Base-by-base conservation (phyloP, 37 sponge, comb jelly and placozoan species). In the Tethya wilhelma region DNA sequence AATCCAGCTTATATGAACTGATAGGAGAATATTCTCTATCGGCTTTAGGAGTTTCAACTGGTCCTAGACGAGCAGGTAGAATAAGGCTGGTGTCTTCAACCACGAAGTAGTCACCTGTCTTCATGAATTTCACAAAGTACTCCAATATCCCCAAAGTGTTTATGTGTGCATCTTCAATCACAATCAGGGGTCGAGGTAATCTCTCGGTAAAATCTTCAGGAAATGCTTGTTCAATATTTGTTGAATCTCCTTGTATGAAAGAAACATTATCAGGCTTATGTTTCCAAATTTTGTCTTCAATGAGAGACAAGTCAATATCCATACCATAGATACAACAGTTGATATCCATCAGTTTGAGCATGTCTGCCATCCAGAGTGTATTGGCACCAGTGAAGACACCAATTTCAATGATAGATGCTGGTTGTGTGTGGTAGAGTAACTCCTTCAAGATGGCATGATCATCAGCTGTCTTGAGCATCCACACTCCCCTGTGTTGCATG, bases 391-490 rank as follows among this genome's bases (percentile, higher is more conserved):
- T 30, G 31, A 79, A 90, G 1, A 80, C 62, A 26, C 92, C 92
- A 36, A 91, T n/a, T 77, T 91, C 92, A 25, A 91, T 79, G 6
- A 91, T 71, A 5, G 84, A 83, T 3, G 49, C 63, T 59, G 92
- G 92, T 22, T 46, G 49, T 14, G 87, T 53, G 40, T 79, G 39
- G 30, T 44, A 72, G 4, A 91, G 39, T 34, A 91, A 38, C 67
- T 83, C 82, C 17, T 87, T 64, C 14, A 44, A 45, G 17, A 83
- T 38, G 44, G 30, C 23, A 22, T 73, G 30, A 40, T 89, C 90
- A 8, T 73, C 46, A 0, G 79, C 44, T 19, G 34, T 30, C 42
- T 83, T 83, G 45, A 89, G 25, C 39, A 79, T 0, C 0, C 17
- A 2, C 2, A 28, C n/a, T 0, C 80, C 90, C 31, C 80, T 59